Evolutionary conservation across 2,113 vertebrate genomes (phyloP), one percentile per base, ranked within the genome.

Genomic region (Alosa alosa): DNA sequence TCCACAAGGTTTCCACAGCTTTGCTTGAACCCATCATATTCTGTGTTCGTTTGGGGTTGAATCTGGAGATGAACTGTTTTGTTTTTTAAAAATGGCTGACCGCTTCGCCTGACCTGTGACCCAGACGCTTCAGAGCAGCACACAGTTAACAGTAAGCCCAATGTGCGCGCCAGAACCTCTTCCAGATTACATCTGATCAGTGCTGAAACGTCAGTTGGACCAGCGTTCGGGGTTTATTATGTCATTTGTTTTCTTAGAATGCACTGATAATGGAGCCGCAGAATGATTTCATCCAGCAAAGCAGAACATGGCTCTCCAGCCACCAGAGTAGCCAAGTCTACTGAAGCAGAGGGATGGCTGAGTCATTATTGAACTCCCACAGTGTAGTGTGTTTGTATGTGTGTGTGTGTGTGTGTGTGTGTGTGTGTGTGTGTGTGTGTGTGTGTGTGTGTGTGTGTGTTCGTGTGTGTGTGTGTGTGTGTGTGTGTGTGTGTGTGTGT

Each of bases 211-310:
- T 36, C 72, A 78, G 72, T 78, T 78, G 72, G 72, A 78, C 72
- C 72, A 4, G 72, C 4, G 11, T 10, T 78, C 11, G 31, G 72
- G 36, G 36, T 39, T 78, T 78, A 11, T 78, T 78, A 78, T 78
- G 72, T 78, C 10, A 78, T 78, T 78, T 78, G 72, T 78, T 78
- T 78, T 78, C 72, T 78, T 78, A 78, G 17, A 78, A 78, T 78
- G 72, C 13, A 13, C 72, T 15, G 31, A 36, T 31, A 78, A 36
- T 78, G 72, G 72, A 17, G 72, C 72, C 31, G 9, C 4, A 78
- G 72, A 2, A 41, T 39, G 72, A 78, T 78, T 75, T 78, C 31
- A 78, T 78, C 39, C 72, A 78, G 64, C 11, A 68, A 25, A 41
- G 15, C 25, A 39, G 25, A 78, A 78, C 72, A 78, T 36, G 2